Evolutionary conservation across 2,888 invertebrate species (phyloP), one percentile per base, ranked within the genome.

Genomic region (Colostygia pectinataria): DNA sequence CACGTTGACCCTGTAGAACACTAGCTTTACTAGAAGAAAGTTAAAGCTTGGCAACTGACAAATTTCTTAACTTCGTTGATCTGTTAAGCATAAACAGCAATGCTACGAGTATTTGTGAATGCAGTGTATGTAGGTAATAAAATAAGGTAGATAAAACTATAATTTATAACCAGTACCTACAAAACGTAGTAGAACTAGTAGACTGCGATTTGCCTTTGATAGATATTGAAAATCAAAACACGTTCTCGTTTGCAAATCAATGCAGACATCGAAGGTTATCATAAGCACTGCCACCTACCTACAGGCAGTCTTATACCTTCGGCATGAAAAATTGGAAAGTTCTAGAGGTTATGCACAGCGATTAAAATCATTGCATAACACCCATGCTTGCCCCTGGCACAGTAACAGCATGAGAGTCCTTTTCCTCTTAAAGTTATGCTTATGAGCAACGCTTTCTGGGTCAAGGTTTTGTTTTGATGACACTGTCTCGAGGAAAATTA

Each of bases 391-490:
- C 44, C 46, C 44, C 46, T 59, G 55, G 53, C 57, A 54, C 51
- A 43, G 44, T 55, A 31, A 49, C 51, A 41, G 36, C 37, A 43
- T 49, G 40, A 39, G 49, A 57, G 48, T 79, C 70, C 71, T 79
- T 80, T 78, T 79, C 76, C 76, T 77, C 72, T 70, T 74, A 65
- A 61, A 65, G 62, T 74, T 68, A 69, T 64, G 66, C 61, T 74
- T 68, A 69, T 64, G 66, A 71, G 55, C 60, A 49, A 64, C 60
- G 62, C 63, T 67, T 74, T 75, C 73, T 74, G 72, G 83, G 87
- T 85, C 88, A 86, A 85, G 86, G 88, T 77, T 77, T 61, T 81
- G 78, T 80, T 80, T 78, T 80, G 80, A 80, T 81, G 71, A 66
- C 64, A 59, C 55, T 57, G 69, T 71, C 71, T 74, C 65, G 67